phyloP scores from a whole-genome alignment of 2,888 invertebrate species.

The Athalia rosae region DNA sequence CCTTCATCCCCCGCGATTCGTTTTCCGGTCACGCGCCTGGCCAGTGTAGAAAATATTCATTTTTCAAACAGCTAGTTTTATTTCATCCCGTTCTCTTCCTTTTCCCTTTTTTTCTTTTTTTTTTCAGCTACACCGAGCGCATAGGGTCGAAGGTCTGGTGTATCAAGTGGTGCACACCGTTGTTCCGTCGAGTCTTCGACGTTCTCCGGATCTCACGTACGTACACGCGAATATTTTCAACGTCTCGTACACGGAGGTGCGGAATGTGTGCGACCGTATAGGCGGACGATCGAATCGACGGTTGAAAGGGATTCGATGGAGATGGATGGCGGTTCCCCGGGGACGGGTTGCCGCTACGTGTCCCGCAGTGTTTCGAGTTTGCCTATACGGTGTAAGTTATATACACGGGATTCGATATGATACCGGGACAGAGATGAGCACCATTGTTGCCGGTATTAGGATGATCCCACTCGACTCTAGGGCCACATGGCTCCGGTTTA shows the following conservation, averaged over 20 bases:
- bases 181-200: neutral
- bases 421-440: conserved; percentile 49
- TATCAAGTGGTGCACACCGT: conserved; percentile 54
- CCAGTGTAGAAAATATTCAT: conserved; percentile 51
- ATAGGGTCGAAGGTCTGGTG: conserved; percentile 50
- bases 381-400: neutral
- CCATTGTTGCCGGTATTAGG: conserved; percentile 68
- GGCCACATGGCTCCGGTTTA: conserved; percentile 67
- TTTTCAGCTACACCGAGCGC: neutral
- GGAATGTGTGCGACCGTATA: conserved; percentile 2
- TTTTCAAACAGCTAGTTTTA: conserved; percentile 50
- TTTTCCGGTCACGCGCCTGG: conserved; percentile 53
- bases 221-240: conserved; percentile 9
- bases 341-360: conserved; percentile 53
- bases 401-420: conserved; percentile 41
- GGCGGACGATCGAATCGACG: conserved; percentile 54
- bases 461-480: conserved; percentile 70
- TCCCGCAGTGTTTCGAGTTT: neutral
- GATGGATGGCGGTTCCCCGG: conserved; percentile 70
- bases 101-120: neutral
- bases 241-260: conserved; percentile 30
- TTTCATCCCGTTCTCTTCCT: no score
- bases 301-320: conserved; percentile 72
- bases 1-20: conserved; percentile 1
- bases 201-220: neutral